These are phyloP conservation scores for Cantharis rustica DNA, from an alignment of 2,888 invertebrate species.

Conservation along the genomic window DNA sequence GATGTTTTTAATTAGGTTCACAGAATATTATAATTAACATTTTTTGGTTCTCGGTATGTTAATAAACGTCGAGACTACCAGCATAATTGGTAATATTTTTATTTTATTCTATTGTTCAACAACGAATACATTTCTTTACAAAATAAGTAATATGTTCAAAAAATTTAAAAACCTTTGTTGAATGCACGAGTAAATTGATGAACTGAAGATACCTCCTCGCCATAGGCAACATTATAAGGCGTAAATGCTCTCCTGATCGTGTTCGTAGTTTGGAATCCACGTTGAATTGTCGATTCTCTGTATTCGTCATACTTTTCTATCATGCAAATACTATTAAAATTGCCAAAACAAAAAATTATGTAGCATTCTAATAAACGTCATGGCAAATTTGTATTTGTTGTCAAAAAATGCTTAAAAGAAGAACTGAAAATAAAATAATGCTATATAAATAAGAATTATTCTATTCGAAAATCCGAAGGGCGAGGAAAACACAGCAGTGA, in stretches of 20 bases:
- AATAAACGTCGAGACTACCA: neutral
- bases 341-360: no score
- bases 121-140: neutral
- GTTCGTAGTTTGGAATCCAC: no score
- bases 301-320: no score
- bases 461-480: neutral
- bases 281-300: no score
- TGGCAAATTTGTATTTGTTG: no score
- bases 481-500: neutral
- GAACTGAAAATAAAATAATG: no score
- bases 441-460: neutral
- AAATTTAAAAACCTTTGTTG: neutral
- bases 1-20: conserved; percentile 50
- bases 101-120: neutral
- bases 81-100: neutral
- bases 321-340: no score
- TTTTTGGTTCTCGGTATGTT: conserved; percentile 39
- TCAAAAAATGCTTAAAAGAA: no score
- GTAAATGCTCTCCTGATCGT: no score
- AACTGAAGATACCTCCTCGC: no score
- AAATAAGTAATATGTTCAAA: neutral
- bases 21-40: conserved; percentile 53
- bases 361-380: no score
- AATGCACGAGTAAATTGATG: neutral
- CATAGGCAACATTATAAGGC: no score